Evolutionary conservation across 1,140 invertebrate species (phyloP).

Genomic region (Apis florea): DNA sequence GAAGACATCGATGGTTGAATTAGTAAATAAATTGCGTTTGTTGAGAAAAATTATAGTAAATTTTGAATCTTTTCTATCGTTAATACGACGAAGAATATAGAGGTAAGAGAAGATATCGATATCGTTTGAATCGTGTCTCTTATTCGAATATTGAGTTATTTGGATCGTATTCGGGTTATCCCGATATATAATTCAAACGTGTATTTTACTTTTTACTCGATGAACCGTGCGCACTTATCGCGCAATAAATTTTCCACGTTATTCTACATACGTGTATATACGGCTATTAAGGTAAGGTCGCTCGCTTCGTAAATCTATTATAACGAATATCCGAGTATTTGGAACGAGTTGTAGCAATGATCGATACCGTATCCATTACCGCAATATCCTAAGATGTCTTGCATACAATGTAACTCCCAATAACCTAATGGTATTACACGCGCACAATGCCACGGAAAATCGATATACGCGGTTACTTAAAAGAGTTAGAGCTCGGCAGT

Average conservation of each 20-base stretch:
- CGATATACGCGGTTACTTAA: background rate
- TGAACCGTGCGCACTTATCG: background rate
- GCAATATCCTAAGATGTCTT: background rate
- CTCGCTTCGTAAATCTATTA: background rate
- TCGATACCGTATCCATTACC: background rate
- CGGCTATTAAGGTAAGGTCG: background rate
- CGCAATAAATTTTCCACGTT: background rate
- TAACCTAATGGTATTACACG: background rate
- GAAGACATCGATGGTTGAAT: no score
- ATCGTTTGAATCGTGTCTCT: no score
- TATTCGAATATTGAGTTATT: no score
- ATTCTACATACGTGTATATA: background rate
- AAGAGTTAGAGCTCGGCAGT: background rate
- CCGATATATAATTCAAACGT: background rate
- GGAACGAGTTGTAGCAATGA: background rate
- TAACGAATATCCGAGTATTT: background rate
- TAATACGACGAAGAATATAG: no score
- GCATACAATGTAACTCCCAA: background rate
- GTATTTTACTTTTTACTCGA: background rate
- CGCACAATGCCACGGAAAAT: no score
- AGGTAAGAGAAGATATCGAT: no score
- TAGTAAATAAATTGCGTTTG: no score
- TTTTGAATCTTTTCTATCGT: no score
- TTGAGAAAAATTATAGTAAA: no score
- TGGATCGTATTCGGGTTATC: no score